These are phyloP conservation scores for Folsomia candida DNA, from an alignment of 2,888 invertebrate genomes.

Conservation along the genomic window DNA sequence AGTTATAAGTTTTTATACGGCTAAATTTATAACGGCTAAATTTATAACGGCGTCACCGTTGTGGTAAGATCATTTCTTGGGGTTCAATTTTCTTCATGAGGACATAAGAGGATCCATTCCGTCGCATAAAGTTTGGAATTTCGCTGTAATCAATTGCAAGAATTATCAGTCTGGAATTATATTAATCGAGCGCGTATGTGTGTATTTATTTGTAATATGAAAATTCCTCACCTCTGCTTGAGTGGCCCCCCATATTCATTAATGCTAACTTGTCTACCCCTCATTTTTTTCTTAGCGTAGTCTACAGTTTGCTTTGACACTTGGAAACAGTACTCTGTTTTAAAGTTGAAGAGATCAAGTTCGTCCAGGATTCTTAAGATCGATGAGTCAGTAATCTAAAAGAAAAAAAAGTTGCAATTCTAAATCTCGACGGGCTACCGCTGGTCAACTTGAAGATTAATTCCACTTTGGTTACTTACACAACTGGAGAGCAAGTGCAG, in stretches of 20 bases:
- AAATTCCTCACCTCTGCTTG: constrained; percentile 17
- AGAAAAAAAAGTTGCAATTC: neutral
- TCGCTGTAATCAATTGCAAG: constrained; percentile 17
- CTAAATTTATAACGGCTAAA: neutral
- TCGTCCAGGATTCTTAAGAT: constrained; percentile 24
- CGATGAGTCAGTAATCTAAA: constrained; percentile 35
- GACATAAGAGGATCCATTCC: neutral
- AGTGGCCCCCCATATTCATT: constrained; percentile 34
- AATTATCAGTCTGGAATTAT: too few species aligned
- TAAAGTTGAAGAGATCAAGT: constrained; percentile 41
- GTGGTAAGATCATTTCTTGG: neutral
- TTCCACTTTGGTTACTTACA: too few species aligned
- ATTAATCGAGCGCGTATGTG: too few species aligned
- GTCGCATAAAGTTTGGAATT: constrained; percentile 41
- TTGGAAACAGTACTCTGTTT: constrained; percentile 36
- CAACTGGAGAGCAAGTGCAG: constrained; percentile 32
- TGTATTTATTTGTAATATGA: too few species aligned
- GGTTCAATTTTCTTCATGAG: neutral
- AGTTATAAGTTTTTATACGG: neutral
- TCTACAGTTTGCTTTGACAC: constrained; percentile 14
- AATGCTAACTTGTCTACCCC: constrained; percentile 21
- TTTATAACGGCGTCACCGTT: neutral
- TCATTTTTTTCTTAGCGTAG: constrained; percentile 23
- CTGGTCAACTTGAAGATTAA: too few species aligned
- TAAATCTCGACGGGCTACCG: too few species aligned